Base-by-base conservation (phyloP, 2,113 vertebrate species). In the Nyctibius bracteatus region DNA sequence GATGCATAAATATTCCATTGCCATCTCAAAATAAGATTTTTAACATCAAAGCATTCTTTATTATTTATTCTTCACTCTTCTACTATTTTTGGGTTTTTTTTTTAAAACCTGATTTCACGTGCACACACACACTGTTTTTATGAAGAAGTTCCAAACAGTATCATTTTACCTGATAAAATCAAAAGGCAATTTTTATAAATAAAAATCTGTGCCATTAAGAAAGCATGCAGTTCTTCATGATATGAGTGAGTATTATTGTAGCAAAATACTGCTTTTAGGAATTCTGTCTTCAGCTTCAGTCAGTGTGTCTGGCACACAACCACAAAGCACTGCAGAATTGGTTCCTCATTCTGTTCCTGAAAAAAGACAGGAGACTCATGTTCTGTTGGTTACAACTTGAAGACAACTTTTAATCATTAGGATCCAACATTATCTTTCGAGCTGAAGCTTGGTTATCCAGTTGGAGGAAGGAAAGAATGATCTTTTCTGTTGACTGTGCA, bases 101-200 rank as follows among this genome's bases (percentile, higher is more conserved):
- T 57, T 84, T 28, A 0, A 27, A 70, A 63, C 33, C 15, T 28
- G 28, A 25, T 79, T 74, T 88, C 18, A 17, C 0, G 3, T 14
- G 9, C 25, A 19, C 20, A 8, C 20, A 8, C 6, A 6, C 2
- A 1, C 7, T 0, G 1, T 24, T 77, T 52, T 54, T 71, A 52
- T 14, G 10, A 52, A 37, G 25, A 39, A 37, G 20, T 72, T 81
- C 46, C 30, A 19, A 19, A 33, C 22, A 18, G 5, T 43, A 55
- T 62, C 1, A 8, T 49, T 92, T 88, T 44, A 80, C 31, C 58
- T 65, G 49, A 22, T 39, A 44, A 87, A 79, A 80, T 19, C 10
- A 33, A 85, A 82, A 51, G 18, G 16, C 8, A 55, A 43, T 58
- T 82, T 82, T 63, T 85, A 15, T 14, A 51, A 88, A 79, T 20